Percentiles rank a stretch among this genome's conserved stretches.
These are phyloP conservation scores for Dasyprocta punctata DNA, from an alignment of 2,113 vertebrate genomes.

Conservation along the genomic window DNA sequence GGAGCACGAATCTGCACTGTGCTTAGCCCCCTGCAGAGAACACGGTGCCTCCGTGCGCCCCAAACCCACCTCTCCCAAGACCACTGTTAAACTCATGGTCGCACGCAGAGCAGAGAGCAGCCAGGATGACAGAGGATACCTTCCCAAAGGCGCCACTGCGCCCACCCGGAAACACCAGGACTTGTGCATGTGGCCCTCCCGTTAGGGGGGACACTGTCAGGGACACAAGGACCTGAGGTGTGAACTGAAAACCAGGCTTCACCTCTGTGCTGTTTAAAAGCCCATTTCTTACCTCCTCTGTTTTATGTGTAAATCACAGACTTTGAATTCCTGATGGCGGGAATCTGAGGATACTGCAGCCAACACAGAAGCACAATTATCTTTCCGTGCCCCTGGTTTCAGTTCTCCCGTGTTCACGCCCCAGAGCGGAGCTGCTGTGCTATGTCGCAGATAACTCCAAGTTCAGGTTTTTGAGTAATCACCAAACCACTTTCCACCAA, in stretches of 20 bases:
- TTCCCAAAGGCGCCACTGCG: background rate
- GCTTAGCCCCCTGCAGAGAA: background rate
- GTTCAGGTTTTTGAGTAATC: background rate
- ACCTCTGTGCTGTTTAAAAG: background rate
- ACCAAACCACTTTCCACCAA: background rate
- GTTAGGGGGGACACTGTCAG: background rate
- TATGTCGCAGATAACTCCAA: background rate
- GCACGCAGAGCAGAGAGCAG: background rate
- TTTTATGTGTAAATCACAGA: background rate
- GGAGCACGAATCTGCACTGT: background rate
- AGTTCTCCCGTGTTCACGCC: background rate
- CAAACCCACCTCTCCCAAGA: background rate
- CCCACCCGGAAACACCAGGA: background rate
- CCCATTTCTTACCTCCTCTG: background rate
- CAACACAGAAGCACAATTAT: no score
- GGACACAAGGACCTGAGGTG: background rate
- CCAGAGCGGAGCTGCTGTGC: background rate
- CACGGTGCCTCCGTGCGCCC: accelerated
- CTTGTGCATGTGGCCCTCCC: background rate
- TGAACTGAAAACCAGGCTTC: background rate
- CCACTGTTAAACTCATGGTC: background rate
- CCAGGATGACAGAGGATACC: background rate
- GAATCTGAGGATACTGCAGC: background rate
- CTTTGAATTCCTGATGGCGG: background rate
- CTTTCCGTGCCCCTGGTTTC: background rate